phyloP scores from a whole-genome alignment of 2,797 vertebrate genomes.

The Dromococcyx pavoninus region DNA sequence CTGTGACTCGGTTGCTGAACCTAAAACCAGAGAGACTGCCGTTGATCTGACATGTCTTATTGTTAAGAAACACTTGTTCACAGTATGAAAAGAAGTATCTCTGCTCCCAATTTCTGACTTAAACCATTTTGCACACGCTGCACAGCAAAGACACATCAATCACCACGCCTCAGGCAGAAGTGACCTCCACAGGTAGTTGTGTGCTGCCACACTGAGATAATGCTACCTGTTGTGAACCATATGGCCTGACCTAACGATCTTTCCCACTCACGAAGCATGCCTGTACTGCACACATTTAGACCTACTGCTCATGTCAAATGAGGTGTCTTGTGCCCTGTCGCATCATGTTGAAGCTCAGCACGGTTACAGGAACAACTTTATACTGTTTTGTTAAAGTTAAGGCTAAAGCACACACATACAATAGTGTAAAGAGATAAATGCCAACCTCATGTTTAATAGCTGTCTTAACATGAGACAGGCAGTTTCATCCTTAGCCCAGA shows the following conservation, averaged over 20 bases:
- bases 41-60: not conserved
- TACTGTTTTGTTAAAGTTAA: not conserved
- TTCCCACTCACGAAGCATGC: not conserved
- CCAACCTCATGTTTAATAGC: not conserved
- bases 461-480: not conserved
- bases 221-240: rapidly evolving
- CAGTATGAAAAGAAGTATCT: not conserved
- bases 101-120: not conserved
- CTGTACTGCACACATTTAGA: not conserved
- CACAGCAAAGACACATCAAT: not conserved
- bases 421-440: not conserved
- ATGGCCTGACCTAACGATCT: not conserved
- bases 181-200: not conserved
- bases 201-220: not conserved
- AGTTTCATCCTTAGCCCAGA: not conserved
- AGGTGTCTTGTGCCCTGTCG: not conserved
- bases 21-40: not conserved
- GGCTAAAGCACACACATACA: not conserved
- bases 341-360: not conserved
- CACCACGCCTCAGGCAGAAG: not conserved
- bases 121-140: not conserved
- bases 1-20: not conserved
- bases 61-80: not conserved
- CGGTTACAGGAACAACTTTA: not conserved
- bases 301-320: not conserved